Evolutionary conservation across 2,797 vertebrate species (phyloP), one percentile per base, ranked within the genome.

Genomic region (Carcharodon carcharias): DNA sequence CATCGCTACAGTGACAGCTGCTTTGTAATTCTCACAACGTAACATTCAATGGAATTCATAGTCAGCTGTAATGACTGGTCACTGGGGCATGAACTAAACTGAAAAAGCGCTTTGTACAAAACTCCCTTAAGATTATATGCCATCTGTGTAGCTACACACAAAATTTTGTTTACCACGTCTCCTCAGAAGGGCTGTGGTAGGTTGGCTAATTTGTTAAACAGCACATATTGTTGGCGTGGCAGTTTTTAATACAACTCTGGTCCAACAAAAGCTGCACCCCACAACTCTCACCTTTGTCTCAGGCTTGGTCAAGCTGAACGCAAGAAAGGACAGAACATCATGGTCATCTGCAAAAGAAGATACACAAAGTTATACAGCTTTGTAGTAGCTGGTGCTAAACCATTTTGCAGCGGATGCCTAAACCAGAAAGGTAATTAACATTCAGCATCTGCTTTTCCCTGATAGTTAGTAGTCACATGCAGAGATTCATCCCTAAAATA

Each of bases 281-380:
- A 16, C 0, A 18, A 54, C 50, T 69, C 88, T 97, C 96, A 97
- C 97, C 97, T 97, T 96, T 92, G 96, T 95, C 67, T 89, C 96
- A 0, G 95, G 96, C 58, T 97, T 96, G 1, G 96, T 97, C 96
- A 97, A 96, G 96, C 97, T 97, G 97, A 97, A 97, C 54, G 97
- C 97, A 96, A 97, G 96, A 96, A 97, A 97, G 35, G 97, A 97
- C 77, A 97, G 96, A 73, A 97, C 88, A 35, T 97, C 97, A 0
- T 97, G 97, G 96, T 97, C 96, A 96, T 97, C 97, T 97, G 96
- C 82, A 96, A 96, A 67, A 45, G 23, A 96, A 82, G 35, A 88
- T 3, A 31, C 12, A 77, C 28, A n/a, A 54, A 31, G 2, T 56
- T 56, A 61, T 58, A 58, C 54, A 67, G 63, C 16, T 18, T 65